phyloP scores from a whole-genome alignment of 2,113 vertebrate genomes.

The Pionites leucogaster region DNA sequence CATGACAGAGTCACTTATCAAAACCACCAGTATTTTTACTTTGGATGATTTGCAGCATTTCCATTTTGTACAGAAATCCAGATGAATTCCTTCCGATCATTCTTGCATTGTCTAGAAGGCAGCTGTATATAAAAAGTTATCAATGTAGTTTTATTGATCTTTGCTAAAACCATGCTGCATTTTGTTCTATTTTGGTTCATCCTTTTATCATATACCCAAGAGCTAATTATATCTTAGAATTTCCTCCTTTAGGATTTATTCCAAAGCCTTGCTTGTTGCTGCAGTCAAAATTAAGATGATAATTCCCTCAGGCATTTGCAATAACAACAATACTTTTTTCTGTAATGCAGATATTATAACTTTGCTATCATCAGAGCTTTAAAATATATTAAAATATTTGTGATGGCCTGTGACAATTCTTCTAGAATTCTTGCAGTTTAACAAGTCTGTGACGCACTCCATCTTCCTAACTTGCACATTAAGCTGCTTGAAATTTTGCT shows the following conservation, averaged over 20 bases:
- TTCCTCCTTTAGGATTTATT: not conserved
- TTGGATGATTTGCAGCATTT: not conserved
- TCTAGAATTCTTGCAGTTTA: not conserved
- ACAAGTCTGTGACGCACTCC: not conserved
- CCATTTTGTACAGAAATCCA: rapidly evolving
- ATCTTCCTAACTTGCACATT: not conserved
- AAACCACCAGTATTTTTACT: not conserved
- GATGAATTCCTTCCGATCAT: not conserved
- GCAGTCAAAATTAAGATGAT: not conserved
- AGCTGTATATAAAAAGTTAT: not conserved
- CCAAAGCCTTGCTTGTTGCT: not conserved
- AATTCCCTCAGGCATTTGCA: not conserved
- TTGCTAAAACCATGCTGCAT: not conserved
- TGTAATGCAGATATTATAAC: not conserved
- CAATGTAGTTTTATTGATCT: not conserved
- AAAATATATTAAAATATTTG: not conserved
- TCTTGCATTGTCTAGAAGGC: not conserved
- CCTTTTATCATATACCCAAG: not conserved
- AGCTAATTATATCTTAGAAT: not conserved
- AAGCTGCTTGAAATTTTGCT: slow-evolving; percentile 3
- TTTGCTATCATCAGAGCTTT: not conserved
- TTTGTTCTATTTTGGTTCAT: not conserved
- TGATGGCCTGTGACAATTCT: not conserved
- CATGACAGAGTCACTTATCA: not conserved
- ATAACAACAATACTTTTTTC: not conserved